Base-by-base conservation (phyloP, 2,113 vertebrate genomes). In the Plecotus auritus region DNA sequence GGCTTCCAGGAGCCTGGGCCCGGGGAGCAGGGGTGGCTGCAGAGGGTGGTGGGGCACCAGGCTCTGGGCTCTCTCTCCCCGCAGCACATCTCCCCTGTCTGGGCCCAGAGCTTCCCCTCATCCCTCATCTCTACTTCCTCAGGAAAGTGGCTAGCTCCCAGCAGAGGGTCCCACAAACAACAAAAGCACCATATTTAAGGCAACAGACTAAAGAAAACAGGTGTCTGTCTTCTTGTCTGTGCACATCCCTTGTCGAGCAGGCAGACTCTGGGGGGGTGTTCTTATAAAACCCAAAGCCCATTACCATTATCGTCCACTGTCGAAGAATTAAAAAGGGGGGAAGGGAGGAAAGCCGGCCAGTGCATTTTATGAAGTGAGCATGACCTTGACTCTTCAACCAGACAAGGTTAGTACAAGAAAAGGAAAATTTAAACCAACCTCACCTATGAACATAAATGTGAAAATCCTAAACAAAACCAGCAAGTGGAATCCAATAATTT, bases 251-350 rank as follows among this genome's bases (percentile, higher is more conserved):
- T 18, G 76, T 49, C 0, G 2, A 95, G 85, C 81, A 92, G 56
- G 78, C 92, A 88, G 90, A 92, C 78, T 67, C 61, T 16, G 95
- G 89, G 88, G 78, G 77, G 35, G 88, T 80, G 66, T 89, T 94
- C 78, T 96, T n/a, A 67, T 88, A 78, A 88, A 88, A 82, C 30
- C 77, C 70, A 67, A 86, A 97, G 81, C 93, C 91, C 85, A 59
- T 59, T 67, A 80, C 69, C 91, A 85, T 88, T 64, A 94, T 64
- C 84, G 73, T 45, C 73, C 42, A 45, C 26, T 20, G 20, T 92
- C 69, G 66, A 82, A 77, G 45, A 85, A 94, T 61, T 91, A 17
- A 45, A 86, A 76, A 78, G 88, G 73, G 73, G 88, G 26, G 73
- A 59, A 61, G 88, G 78, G 67, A 91, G 26, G 83, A 70, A 61